Conservation (phyloP, 2,113 vertebrate genomes). For the Pluvialis apricaria region DNA sequence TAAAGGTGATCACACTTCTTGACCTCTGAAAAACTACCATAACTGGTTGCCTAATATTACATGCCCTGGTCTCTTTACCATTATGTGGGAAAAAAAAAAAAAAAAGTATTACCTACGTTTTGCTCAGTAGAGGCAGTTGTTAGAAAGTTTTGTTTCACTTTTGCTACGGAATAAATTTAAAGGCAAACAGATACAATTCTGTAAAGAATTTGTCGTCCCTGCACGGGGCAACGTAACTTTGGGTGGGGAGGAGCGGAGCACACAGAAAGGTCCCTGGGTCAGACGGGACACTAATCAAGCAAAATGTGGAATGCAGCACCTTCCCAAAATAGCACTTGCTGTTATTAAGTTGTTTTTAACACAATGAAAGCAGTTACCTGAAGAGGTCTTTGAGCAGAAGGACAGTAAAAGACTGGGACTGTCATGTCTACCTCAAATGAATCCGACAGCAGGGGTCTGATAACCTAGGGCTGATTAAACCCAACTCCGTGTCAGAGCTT, state of each 20-base stretch:
- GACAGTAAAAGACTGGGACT: neutral
- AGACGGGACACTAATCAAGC: neutral
- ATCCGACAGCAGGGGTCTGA: neutral
- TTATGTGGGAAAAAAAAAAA: neutral
- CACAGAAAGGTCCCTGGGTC: neutral
- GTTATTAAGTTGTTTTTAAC: neutral
- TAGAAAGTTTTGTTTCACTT: neutral
- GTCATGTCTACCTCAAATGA: neutral
- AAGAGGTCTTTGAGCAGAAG: neutral
- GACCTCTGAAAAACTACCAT: neutral
- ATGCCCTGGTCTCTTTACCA: neutral
- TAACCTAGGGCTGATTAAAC: neutral
- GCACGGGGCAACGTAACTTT: accelerated
- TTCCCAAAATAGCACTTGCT: neutral
- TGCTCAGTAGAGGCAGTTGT: neutral
- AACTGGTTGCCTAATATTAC: neutral
- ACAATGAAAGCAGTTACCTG: neutral
- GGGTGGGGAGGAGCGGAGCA: neutral
- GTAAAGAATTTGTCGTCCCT: neutral
- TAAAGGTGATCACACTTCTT: neutral
- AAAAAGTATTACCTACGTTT: neutral
- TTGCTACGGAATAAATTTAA: neutral
- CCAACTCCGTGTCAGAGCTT: neutral
- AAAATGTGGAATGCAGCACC: neutral
- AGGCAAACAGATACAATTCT: neutral